phyloP scores from a whole-genome alignment of 2,113 vertebrate genomes.

The Bufo bufo region DNA sequence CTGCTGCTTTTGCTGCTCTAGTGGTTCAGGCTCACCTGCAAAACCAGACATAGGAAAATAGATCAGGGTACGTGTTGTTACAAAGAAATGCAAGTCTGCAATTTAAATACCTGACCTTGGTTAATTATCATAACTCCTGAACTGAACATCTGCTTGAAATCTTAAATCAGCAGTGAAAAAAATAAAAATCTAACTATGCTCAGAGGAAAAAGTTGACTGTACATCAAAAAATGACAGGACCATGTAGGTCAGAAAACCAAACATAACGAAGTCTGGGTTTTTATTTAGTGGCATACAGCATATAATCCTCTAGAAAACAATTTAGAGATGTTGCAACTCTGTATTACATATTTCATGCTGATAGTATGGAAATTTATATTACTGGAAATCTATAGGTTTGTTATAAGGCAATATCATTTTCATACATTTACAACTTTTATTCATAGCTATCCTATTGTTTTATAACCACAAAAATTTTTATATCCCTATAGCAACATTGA shows the following conservation, averaged over 20 bases:
- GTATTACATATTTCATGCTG: no score
- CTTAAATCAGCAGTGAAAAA: conserved; percentile 47
- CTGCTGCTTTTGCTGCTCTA: conserved; percentile 93
- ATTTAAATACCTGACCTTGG: conserved; percentile 59
- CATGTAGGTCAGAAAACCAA: neutral
- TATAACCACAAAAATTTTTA: no score
- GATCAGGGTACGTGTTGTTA: conserved; percentile 26
- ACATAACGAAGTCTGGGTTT: no score
- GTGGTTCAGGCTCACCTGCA: conserved; percentile 87
- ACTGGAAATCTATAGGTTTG: no score
- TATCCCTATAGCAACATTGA: no score
- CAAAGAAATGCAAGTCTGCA: conserved; percentile 65
- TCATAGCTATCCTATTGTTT: no score
- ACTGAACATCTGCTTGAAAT: conserved; percentile 58
- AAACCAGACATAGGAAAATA: conserved; percentile 53
- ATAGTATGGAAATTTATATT: no score
- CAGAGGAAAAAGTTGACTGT: neutral
- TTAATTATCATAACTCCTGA: conserved; percentile 60
- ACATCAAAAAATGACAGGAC: neutral
- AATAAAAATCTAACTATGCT: conserved; percentile 23
- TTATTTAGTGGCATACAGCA: no score
- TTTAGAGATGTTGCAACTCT: no score
- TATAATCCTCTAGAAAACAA: no score
- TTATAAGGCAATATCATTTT: no score
- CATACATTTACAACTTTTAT: no score